Conservation (phyloP, 2,113 vertebrate genomes). For the Abramis brama region DNA sequence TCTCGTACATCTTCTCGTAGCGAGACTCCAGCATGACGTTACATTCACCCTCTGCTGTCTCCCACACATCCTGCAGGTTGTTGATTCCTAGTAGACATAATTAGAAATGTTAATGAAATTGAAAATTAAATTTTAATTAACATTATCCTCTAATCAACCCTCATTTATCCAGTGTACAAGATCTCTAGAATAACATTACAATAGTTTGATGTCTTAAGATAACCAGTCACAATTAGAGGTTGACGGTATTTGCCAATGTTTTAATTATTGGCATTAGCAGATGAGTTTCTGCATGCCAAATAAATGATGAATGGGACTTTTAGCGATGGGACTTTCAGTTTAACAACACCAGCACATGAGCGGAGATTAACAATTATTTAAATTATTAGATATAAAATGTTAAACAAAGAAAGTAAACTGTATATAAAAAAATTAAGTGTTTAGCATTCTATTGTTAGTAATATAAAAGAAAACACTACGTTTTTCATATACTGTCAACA, state of each 20-base stretch:
- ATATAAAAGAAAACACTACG: no score
- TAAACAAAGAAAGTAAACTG: neutral
- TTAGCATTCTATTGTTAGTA: no score
- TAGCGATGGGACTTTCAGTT: neutral
- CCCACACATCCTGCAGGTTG: constrained; percentile 98
- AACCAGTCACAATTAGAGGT: neutral
- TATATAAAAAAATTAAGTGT: no score
- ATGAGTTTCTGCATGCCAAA: neutral
- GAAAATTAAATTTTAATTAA: neutral
- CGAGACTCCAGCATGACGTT: constrained; percentile 99
- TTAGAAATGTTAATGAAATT: neutral
- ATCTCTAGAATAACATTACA: neutral
- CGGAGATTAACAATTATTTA: neutral
- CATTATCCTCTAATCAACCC: neutral
- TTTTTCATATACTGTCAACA: no score
- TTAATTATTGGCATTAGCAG: neutral
- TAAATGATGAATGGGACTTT: neutral
- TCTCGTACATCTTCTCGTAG: constrained; percentile 99
- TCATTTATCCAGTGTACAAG: neutral
- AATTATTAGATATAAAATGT: neutral
- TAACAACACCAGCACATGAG: neutral
- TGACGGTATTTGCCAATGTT: neutral
- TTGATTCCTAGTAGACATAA: constrained; percentile 85
- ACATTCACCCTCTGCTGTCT: constrained; percentile 95
- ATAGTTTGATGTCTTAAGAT: neutral